A percentile compares a stretch with the other conserved stretches of the same genome.
Conservation (phyloP, 2,113 vertebrate species). For the cat (Felis catus) region DNA sequence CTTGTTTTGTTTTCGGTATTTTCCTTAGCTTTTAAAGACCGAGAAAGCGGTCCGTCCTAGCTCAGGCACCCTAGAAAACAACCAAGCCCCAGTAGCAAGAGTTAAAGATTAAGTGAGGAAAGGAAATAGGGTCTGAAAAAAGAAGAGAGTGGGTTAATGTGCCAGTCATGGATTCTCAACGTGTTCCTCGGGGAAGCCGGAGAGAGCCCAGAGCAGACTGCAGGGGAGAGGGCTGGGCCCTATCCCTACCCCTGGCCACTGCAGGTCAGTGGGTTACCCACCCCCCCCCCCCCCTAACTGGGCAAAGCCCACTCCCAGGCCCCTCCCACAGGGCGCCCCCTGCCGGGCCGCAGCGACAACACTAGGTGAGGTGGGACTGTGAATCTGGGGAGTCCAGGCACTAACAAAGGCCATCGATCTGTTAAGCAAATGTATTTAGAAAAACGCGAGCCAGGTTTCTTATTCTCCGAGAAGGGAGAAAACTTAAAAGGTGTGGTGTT, state of each 20-base stretch:
- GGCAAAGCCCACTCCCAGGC: fast-evolving
- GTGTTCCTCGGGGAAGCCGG: fast-evolving
- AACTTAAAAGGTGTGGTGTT: background rate
- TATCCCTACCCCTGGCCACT: no score
- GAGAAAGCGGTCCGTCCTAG: background rate
- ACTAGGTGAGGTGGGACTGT: background rate
- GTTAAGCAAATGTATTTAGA: background rate
- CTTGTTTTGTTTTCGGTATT: background rate
- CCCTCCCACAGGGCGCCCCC: background rate
- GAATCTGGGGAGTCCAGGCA: background rate
- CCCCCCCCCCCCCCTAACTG: no score
- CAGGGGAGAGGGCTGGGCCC: background rate
- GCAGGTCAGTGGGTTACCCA: background rate
- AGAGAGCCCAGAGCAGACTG: background rate
- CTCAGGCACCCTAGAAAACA: background rate
- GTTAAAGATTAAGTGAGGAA: background rate
- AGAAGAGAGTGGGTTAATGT: background rate
- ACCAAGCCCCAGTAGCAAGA: background rate
- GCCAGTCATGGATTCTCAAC: fast-evolving
- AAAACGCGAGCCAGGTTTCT: background rate
- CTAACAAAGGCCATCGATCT: background rate
- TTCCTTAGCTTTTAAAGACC: background rate
- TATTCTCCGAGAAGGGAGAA: background rate
- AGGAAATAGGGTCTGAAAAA: background rate
- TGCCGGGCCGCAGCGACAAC: fast-evolving